Conservation (phyloP, 1,140 invertebrate genomes). For the Diabrotica undecimpunctata region DNA sequence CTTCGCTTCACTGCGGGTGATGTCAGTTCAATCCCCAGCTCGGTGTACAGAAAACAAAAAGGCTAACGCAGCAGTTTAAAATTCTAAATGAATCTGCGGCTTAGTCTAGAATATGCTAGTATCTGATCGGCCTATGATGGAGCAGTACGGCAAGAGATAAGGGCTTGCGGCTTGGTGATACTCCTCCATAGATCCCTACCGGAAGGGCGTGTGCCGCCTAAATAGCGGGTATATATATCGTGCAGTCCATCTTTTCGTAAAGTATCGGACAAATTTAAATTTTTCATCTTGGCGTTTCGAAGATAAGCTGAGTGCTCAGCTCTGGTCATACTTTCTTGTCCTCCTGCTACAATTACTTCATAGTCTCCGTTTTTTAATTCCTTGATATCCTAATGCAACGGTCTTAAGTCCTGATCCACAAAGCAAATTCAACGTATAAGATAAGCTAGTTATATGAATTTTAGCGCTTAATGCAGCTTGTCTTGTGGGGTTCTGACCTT, state of each 20-base stretch:
- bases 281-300: constrained; percentile 70
- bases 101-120: too few relatives aligned
- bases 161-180: too few relatives aligned
- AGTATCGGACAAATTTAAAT: constrained; percentile 63
- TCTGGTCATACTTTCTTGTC: constrained; percentile 83
- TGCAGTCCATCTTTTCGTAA: constrained; percentile 76
- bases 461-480: constrained; percentile 76
- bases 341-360: constrained; percentile 72
- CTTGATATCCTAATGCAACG: constrained; percentile 64
- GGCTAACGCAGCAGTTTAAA: too few relatives aligned
- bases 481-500: constrained; percentile 84
- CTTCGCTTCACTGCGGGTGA: too few relatives aligned
- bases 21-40: too few relatives aligned
- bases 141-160: too few relatives aligned
- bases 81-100: too few relatives aligned
- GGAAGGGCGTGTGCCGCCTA: too few relatives aligned
- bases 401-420: constrained; percentile 83
- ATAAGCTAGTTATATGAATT: constrained; percentile 69
- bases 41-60: too few relatives aligned
- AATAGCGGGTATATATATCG: too few relatives aligned
- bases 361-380: constrained; percentile 69
- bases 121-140: too few relatives aligned
- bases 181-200: too few relatives aligned
- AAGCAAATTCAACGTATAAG: constrained; percentile 77
- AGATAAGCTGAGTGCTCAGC: constrained; percentile 69